phyloP scores from a whole-genome alignment of 23 tunicate species.

The Halocynthia roretzi region DNA sequence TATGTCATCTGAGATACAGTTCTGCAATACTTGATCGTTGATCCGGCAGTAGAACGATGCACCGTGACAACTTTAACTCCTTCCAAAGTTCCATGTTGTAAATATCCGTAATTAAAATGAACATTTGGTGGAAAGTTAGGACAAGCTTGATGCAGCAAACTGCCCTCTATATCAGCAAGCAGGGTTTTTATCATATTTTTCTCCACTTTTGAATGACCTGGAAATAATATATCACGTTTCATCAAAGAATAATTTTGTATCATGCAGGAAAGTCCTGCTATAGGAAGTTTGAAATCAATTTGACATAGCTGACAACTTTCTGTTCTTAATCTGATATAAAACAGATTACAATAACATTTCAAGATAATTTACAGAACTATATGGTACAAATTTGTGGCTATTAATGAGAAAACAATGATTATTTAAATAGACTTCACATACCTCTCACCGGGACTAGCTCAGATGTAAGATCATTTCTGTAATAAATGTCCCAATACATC shows the following conservation, averaged over 20 bases:
- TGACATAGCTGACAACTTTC: no score
- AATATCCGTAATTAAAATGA: constrained; percentile 47
- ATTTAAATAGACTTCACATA: neutral
- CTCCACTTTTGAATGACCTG: constrained; percentile 67
- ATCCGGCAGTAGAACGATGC: constrained; percentile 23
- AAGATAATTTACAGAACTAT: no score
- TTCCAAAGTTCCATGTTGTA: constrained; percentile 21
- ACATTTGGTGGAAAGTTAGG: constrained; percentile 39
- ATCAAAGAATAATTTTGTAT: no score
- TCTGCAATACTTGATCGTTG: constrained; percentile 30
- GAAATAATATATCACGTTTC: neutral
- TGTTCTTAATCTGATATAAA: no score
- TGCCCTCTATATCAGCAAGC: constrained; percentile 42
- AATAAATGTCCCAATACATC: constrained; percentile 69
- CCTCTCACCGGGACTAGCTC: constrained; percentile 22
- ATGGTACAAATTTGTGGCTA: neutral
- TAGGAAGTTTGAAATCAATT: no score
- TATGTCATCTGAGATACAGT: constrained; percentile 37
- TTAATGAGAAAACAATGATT: neutral
- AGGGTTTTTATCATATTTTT: constrained; percentile 14
- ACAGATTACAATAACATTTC: no score
- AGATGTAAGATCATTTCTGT: constrained; percentile 24
- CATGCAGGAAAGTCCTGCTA: no score
- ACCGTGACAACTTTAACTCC: constrained; percentile 29
- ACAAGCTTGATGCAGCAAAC: constrained; percentile 24